Base-by-base conservation (phyloP, 2,888 invertebrate genomes). In the Drosophila atripex region DNA sequence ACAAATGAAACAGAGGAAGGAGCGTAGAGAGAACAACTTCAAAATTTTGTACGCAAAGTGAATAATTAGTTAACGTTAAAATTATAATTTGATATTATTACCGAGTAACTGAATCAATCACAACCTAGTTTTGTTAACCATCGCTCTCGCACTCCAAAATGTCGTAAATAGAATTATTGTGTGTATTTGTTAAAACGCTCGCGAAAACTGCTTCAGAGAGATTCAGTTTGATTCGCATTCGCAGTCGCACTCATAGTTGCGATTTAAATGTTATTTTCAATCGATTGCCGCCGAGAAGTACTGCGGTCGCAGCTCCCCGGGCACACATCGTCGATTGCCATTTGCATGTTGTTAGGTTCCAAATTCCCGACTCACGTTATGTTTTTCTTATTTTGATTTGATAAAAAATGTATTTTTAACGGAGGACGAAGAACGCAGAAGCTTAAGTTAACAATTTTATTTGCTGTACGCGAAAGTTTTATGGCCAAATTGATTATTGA, bases 61-160 rank as follows among this genome's bases (percentile, higher is more conserved):
- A 69, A 72, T 80, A 80, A 23, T 23, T 23, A 55, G 76, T 75
- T 80, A 72, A 72, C 59, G 71, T 76, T 82, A 54, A 35, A 65
- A 55, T 49, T 66, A 25, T 55, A 65, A 66, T 63, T 65, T 65
- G 46, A 64, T 80, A 78, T 60, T 79, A 79, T 61, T 61, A 60
- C 47, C 45, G 57, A 51, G 52, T 76, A 82, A 85, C 79, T 74
- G 43, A 52, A 45, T 60, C 66, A 76, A 64, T 58, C 49, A 55
- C 9, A 12, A 11, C 16, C 59, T 54, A 59, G 61, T 53, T 74
- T 76, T 82, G 83, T 80, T 80, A 76, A 57, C 57, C 54, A 51
- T 21, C n/a, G 63, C 28, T 53, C 23, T 38, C 53, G 52, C 45
- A 45, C 35, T 53, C 45, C 28, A 64, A 53, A 53, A 35, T 52